phyloP scores from a whole-genome alignment of 1,140 invertebrate genomes.

The Sarcophaga peregrina region DNA sequence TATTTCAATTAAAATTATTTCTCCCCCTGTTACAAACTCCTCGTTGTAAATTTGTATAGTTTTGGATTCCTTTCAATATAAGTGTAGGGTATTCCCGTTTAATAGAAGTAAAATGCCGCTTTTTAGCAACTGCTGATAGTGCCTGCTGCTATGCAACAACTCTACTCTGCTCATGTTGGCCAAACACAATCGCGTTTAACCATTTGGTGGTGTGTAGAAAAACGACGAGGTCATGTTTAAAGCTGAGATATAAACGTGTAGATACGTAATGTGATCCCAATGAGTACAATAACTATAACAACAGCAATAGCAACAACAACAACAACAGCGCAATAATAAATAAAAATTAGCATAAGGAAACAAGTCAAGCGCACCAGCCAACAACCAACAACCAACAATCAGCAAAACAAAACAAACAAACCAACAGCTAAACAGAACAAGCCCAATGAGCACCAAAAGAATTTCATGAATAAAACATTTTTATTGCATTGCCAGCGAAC shows the following conservation, averaged over 20 bases:
- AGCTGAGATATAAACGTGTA: not conserved
- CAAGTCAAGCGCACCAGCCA: not conserved
- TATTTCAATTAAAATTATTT: too few relatives aligned
- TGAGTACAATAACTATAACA: not conserved
- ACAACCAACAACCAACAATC: conserved; percentile 25
- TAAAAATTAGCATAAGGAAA: conserved; percentile 18
- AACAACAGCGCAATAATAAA: not conserved
- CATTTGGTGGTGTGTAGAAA: too few relatives aligned
- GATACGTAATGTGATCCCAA: not conserved
- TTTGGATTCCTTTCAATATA: too few relatives aligned
- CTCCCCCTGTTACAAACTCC: too few relatives aligned
- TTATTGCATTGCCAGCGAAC: not conserved
- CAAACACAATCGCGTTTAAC: too few relatives aligned
- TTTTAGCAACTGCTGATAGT: too few relatives aligned
- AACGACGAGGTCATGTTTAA: not conserved
- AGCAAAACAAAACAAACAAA: conserved; percentile 1
- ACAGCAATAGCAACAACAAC: conserved; percentile 6
- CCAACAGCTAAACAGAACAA: conserved; percentile 14
- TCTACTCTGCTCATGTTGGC: too few relatives aligned
- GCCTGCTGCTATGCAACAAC: too few relatives aligned
- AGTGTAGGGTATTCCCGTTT: too few relatives aligned
- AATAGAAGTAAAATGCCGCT: too few relatives aligned
- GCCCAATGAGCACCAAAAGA: conserved; percentile 14
- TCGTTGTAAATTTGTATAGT: too few relatives aligned
- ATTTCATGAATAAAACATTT: conserved; percentile 39